phyloP scores from a whole-genome alignment of 2,797 vertebrate species.

The Lithobates sylvaticus region DNA sequence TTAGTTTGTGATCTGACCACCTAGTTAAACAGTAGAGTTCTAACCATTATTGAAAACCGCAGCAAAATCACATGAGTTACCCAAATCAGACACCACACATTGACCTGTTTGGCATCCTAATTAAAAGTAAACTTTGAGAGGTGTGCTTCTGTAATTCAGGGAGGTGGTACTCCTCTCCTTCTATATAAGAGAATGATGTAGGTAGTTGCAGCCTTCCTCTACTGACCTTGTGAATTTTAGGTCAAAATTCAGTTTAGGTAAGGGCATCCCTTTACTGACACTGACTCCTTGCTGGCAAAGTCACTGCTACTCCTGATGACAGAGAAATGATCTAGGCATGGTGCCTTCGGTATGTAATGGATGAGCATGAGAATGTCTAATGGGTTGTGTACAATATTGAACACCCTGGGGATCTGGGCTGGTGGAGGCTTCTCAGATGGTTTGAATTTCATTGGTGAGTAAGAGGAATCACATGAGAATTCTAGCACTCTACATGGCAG shows the following conservation, averaged over 20 bases:
- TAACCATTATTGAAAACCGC: conserved; percentile 54
- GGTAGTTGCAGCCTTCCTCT: neutral
- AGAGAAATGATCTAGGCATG: conserved; percentile 16
- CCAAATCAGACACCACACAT: conserved; percentile 57
- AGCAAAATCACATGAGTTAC: conserved; percentile 27
- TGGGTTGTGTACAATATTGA: conserved; percentile 61
- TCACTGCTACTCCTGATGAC: neutral
- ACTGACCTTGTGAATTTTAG: neutral
- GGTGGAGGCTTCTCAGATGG: conserved; percentile 74
- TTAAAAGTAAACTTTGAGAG: conserved; percentile 72
- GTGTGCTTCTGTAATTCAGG: neutral
- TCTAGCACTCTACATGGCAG: conserved; percentile 76
- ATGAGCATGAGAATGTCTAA: conserved; percentile 58
- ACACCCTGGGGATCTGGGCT: conserved; percentile 65
- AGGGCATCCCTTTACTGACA: conserved; percentile 1
- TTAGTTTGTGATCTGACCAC: conserved; percentile 62
- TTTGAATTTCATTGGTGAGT: conserved; percentile 82
- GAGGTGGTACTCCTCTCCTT: neutral
- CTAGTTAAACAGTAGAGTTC: conserved; percentile 68
- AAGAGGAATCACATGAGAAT: conserved; percentile 82
- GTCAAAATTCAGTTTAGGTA: conserved; percentile 2
- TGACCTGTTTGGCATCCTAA: conserved; percentile 65
- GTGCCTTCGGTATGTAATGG: conserved; percentile 49
- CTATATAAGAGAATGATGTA: neutral
- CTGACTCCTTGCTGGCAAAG: neutral